Conservation (phyloP, 2,113 vertebrate genomes). For the Spheniscus mendiculus region DNA sequence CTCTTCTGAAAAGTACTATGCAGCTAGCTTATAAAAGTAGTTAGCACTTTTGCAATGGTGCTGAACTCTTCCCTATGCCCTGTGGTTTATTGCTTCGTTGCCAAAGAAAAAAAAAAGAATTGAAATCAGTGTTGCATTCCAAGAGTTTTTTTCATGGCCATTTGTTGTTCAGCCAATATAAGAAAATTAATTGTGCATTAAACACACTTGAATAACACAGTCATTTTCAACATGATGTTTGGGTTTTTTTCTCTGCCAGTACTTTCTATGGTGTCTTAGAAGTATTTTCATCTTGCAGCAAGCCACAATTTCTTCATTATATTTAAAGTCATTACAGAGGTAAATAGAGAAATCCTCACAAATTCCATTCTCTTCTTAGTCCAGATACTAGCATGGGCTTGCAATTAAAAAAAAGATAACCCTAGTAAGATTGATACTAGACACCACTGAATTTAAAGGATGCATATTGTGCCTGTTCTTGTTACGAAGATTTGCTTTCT, state of each 20-base stretch:
- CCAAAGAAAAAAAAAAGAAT: not conserved
- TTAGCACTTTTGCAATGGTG: not conserved
- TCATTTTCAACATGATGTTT: not conserved
- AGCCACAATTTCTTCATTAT: not conserved
- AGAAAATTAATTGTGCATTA: not conserved
- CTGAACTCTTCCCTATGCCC: not conserved
- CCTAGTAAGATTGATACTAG: not conserved
- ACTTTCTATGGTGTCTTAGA: not conserved
- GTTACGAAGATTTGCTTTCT: not conserved
- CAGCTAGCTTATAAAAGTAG: not conserved
- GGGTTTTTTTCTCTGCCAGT: not conserved
- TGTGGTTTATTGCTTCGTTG: not conserved
- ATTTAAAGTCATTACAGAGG: not conserved
- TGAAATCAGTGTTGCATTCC: not conserved
- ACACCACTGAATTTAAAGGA: not conserved
- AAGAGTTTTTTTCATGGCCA: not conserved
- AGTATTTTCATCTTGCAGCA: not conserved
- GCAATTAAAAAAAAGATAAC: not conserved
- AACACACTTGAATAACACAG: not conserved
- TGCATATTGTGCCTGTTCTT: not conserved
- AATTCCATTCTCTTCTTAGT: not conserved
- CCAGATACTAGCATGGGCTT: not conserved
- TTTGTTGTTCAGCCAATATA: not conserved
- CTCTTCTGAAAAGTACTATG: not conserved
- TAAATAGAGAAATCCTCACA: not conserved